Conservation (phyloP, 2,113 vertebrate genomes). For the Ramphastos sulfuratus region DNA sequence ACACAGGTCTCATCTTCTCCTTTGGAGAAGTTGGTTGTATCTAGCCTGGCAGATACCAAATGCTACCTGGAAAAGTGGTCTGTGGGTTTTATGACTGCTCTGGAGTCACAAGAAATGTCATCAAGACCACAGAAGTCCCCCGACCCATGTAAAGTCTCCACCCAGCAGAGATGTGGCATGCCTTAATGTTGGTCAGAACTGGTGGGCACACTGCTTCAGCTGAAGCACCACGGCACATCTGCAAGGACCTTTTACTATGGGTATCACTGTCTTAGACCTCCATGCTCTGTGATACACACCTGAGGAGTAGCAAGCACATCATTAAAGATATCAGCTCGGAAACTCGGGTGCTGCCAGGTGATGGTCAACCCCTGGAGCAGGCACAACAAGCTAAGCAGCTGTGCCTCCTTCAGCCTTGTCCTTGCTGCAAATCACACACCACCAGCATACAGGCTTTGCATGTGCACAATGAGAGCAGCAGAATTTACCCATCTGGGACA, state of each 20-base stretch:
- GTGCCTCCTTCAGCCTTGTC: background rate
- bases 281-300: rapidly evolving
- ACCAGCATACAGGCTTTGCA: background rate
- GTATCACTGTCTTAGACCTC: background rate
- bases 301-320: rapidly evolving
- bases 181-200: background rate
- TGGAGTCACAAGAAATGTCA: background rate
- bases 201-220: background rate
- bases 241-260: background rate
- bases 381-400: rapidly evolving
- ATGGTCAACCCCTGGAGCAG: background rate
- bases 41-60: background rate
- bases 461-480: rapidly evolving
- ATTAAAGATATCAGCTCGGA: background rate
- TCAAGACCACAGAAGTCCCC: background rate
- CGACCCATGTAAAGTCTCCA: rapidly evolving
- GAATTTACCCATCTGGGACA: background rate
- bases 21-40: background rate
- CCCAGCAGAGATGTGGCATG: background rate
- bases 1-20: background rate
- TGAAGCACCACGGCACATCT: background rate
- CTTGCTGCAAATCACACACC: background rate
- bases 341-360: background rate
- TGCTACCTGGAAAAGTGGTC: background rate
- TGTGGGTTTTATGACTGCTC: background rate